Conservation (phyloP, 2,113 vertebrate genomes). For the Turnix velox region DNA sequence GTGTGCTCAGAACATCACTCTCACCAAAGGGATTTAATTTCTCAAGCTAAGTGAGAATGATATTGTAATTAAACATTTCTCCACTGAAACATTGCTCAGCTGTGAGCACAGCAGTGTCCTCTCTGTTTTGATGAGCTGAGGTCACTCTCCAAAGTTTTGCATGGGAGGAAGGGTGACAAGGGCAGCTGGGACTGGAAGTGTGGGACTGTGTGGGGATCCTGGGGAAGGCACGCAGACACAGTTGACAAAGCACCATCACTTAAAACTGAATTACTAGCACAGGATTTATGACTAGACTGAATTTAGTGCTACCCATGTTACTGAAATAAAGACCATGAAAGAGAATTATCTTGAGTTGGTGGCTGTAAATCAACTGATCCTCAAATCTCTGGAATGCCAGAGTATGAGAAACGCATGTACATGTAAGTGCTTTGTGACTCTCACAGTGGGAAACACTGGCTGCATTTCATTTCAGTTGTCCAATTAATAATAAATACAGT, state of each 20-base stretch:
- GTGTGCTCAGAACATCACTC: rapidly evolving
- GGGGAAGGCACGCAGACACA: neutral
- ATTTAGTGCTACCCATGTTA: neutral
- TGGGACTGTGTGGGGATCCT: rapidly evolving
- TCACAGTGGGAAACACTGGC: neutral
- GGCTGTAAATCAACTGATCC: neutral
- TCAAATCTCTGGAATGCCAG: neutral
- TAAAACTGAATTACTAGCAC: neutral
- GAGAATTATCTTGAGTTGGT: neutral
- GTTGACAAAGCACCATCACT: neutral
- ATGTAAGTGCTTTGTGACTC: neutral
- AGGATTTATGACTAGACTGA: neutral
- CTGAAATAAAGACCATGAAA: slow-evolving; percentile 11
- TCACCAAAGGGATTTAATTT: neutral
- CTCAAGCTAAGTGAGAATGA: neutral
- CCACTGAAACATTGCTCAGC: neutral
- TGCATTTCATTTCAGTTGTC: neutral
- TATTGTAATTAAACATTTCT: neutral
- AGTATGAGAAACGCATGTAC: neutral
- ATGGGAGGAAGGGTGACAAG: rapidly evolving
- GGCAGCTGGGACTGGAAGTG: neutral
- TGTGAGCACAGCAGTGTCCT: neutral
- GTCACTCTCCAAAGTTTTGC: neutral
- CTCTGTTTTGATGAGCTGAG: rapidly evolving
- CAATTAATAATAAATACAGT: neutral